Evolutionary conservation across 2,888 invertebrate species (phyloP), one percentile per base, ranked within the genome.

Genomic region (Camponotus fellah): DNA sequence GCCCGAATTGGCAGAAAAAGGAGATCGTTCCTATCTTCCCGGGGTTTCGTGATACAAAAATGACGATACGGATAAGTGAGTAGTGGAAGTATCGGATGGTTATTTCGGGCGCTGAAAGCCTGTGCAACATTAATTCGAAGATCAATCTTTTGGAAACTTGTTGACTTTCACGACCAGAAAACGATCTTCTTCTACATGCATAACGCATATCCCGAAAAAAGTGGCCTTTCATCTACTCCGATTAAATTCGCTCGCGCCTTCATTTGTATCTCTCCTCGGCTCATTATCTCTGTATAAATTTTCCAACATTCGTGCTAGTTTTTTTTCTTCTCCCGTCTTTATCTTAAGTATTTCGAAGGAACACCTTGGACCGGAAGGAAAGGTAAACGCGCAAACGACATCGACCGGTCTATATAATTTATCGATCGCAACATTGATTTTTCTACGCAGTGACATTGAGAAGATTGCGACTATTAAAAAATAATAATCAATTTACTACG

Each of bases 201-300:
- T 62, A 62, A 74, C n/a, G 26, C 26, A 58, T 46, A 62, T 17
- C 6, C 32, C 32, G 32, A 62, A 75, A 64, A 71, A 68, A 43
- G 17, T 32, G 26, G 34, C 49, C 68, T 64, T 46, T 74, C 82
- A 77, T 83, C 86, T 85, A 66, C 74, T 40, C 40, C 82, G 62
- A 85, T 85, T 83, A 84, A 88, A 86, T 82, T 82, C 76, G 68
- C 68, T 75, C 62, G 34, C 21, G 65, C 14, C 64, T 81, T 79
- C 71, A 83, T 83, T 86, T 76, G 68, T 88, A 87, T 72, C 84
- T 81, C 71, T 85, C 81, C 40, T 60, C 66, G 65, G 60, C 64
- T 43, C 76, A 79, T 65, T 85, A 87, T 88, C 87, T 56, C 37
- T 34, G 85, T 69, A 86, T 83, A 87, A 87, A 87, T 88, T 87